phyloP scores from a whole-genome alignment of 2,797 vertebrate genomes.

The Chrysocyon brachyurus region DNA sequence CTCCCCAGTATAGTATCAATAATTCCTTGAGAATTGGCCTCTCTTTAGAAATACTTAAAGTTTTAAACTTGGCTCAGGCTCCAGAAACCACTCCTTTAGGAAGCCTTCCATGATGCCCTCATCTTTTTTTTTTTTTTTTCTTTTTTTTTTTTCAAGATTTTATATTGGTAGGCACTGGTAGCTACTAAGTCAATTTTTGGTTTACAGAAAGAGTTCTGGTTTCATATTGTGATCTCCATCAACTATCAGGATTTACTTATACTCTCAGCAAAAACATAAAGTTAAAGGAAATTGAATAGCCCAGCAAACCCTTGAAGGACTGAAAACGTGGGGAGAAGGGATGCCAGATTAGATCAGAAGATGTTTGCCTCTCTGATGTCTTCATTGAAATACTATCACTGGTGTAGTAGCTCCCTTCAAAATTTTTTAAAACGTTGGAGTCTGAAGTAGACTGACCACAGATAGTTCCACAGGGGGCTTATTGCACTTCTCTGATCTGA shows the following conservation, averaged over 20 bases:
- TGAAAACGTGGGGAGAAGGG: background rate
- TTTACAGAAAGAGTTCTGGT: background rate
- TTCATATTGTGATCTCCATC: background rate
- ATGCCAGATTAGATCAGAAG: background rate
- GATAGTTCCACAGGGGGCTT: no score
- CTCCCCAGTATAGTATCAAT: background rate
- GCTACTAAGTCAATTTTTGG: background rate
- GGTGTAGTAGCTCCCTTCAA: background rate
- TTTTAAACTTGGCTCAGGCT: constrained; percentile 17
- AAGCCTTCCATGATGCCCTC: background rate
- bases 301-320: background rate
- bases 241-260: background rate
- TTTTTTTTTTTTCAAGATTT: background rate
- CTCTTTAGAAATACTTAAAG: background rate
- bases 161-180: background rate
- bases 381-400: background rate
- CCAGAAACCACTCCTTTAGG: background rate
- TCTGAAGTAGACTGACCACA: constrained; percentile 4
- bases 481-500: background rate
- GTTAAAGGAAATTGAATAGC: background rate
- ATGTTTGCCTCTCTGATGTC: background rate
- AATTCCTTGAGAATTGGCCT: background rate
- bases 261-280: background rate
- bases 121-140: background rate
- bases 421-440: background rate